Conservation (phyloP, 1,140 invertebrate species). For the Bombyx mori region DNA sequence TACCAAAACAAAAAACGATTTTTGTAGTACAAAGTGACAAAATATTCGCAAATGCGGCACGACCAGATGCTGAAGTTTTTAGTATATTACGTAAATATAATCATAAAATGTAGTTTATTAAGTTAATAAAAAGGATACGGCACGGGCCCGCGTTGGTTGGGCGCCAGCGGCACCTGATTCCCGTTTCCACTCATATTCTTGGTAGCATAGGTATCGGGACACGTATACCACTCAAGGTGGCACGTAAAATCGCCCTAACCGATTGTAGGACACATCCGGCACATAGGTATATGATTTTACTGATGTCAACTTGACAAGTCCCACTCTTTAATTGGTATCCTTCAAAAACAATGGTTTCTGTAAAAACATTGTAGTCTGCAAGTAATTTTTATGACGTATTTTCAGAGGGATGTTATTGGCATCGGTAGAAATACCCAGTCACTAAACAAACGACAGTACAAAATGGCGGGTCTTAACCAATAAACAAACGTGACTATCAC, state of each 20-base stretch:
- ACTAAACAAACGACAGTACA: constrained; percentile 70
- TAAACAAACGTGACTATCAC: constrained; percentile 67
- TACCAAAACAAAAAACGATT: constrained; percentile 7
- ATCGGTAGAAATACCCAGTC: constrained; percentile 59
- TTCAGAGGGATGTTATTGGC: constrained; percentile 46
- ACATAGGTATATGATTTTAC: constrained; percentile 55
- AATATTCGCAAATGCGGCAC: constrained; percentile 51
- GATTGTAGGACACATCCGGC: constrained; percentile 70
- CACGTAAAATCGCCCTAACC: constrained; percentile 65
- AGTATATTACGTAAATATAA: constrained; percentile 66
- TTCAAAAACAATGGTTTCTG: constrained; percentile 56
- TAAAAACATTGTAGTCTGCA: constrained; percentile 65
- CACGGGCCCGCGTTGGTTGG: constrained; percentile 60
- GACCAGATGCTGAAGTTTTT: constrained; percentile 45
- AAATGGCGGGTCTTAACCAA: constrained; percentile 71
- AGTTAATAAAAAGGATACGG: constrained; percentile 58
- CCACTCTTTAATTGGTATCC: constrained; percentile 53
- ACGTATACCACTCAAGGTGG: constrained; percentile 69
- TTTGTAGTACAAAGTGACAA: not conserved
- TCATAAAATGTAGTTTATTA: constrained; percentile 39
- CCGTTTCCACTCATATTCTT: constrained; percentile 67
- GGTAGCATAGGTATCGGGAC: constrained; percentile 67
- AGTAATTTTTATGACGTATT: constrained; percentile 53
- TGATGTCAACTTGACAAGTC: constrained; percentile 63
- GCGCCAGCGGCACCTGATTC: constrained; percentile 67